Evolutionary conservation across 2,797 vertebrate species (phyloP).

Genomic region (Glyptemys insculpta): DNA sequence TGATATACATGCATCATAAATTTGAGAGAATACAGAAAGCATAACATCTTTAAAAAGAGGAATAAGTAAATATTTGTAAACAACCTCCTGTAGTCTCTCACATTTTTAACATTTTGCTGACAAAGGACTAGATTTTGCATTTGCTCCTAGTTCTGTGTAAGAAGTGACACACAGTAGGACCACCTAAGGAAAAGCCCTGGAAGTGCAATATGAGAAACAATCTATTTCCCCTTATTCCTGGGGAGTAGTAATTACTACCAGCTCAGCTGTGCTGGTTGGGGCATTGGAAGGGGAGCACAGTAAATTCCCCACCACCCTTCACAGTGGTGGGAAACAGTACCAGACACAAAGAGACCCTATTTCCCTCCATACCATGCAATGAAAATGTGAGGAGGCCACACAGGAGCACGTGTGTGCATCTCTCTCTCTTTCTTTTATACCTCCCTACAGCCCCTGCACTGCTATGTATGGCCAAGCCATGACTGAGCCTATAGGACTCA

Average conservation of each 20-base stretch:
- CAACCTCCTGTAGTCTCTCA: not conserved
- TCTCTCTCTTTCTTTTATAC: not conserved
- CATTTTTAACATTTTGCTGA: not conserved
- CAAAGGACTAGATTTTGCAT: not conserved
- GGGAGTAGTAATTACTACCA: fast-evolving
- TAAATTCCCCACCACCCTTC: not conserved
- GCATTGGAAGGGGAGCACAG: not conserved
- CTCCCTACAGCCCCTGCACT: not conserved
- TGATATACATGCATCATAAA: not conserved
- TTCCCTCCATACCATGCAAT: too few relatives aligned
- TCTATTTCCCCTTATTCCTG: not conserved
- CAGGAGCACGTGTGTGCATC: not conserved
- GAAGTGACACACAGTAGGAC: not conserved
- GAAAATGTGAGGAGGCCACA: too few relatives aligned
- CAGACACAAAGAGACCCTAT: not conserved
- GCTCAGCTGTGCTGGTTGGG: not conserved
- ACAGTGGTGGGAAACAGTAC: not conserved
- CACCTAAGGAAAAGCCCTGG: not conserved
- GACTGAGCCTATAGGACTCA: not conserved
- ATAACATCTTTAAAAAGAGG: not conserved
- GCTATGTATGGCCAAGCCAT: not conserved
- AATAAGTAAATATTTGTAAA: not conserved
- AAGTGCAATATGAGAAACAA: not conserved
- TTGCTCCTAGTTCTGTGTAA: not conserved
- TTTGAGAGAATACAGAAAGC: conserved; percentile 30